Conservation (phyloP, 1,140 invertebrate genomes). For the Amphibalanus amphitrite region DNA sequence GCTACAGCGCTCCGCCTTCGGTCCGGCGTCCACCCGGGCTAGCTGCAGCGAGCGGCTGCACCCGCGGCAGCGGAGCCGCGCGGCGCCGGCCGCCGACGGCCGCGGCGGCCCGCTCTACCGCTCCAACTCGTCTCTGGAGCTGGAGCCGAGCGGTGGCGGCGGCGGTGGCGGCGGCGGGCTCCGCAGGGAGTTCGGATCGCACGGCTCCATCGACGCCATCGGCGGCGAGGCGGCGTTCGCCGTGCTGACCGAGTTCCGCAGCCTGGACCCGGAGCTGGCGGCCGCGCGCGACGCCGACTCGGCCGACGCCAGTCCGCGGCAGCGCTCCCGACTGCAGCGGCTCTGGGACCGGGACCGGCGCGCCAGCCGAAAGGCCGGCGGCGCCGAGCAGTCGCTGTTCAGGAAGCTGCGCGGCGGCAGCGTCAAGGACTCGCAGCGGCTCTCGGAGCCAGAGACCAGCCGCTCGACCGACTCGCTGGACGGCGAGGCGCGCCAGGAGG, state of each 20-base stretch:
- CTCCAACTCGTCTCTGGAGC: conserved; percentile 48
- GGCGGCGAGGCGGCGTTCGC: conserved; percentile 52
- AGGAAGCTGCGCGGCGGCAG: conserved; percentile 24
- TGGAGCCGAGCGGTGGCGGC: conserved; percentile 34
- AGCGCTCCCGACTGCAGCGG: conserved; percentile 34
- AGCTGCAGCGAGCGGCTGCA: conserved; percentile 20
- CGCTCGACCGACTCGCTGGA: conserved; percentile 17
- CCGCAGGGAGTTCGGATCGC: conserved; percentile 39
- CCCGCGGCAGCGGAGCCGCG: conserved; percentile 8
- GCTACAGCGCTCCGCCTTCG: conserved; percentile 12
- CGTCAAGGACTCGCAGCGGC: conserved; percentile 10
- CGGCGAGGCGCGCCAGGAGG: conserved; percentile 25
- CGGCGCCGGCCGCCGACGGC: conserved; percentile 7
- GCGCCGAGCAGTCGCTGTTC: conserved; percentile 25
- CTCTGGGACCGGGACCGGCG: conserved; percentile 3
- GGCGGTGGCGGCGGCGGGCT: conserved; percentile 17
- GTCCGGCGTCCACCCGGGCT: conserved; percentile 18
- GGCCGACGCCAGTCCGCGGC: background rate
- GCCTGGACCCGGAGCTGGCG: conserved; percentile 26
- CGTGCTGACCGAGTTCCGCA: conserved; percentile 44
- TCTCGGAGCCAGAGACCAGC: conserved; percentile 7
- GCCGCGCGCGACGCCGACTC: background rate
- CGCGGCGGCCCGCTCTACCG: conserved; percentile 29
- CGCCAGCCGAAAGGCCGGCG: conserved; percentile 14
- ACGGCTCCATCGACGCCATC: conserved; percentile 43